Base-by-base conservation (phyloP, 2,888 invertebrate species). In the Myopa testacea region DNA sequence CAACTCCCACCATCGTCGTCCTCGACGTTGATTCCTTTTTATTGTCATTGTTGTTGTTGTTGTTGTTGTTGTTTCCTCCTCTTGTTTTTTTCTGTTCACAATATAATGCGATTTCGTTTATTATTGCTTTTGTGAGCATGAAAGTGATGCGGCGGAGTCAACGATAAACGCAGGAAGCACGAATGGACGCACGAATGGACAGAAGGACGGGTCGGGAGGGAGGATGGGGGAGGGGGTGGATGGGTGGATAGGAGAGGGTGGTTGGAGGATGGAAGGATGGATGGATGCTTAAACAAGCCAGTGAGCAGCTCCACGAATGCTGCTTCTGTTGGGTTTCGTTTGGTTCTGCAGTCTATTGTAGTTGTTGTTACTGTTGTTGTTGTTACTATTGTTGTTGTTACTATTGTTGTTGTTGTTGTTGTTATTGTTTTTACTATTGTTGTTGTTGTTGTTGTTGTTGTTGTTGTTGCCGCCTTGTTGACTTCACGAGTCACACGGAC, bases 101-200 rank as follows among this genome's bases (percentile, higher is more conserved):
- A 80, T 83, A 82, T 83, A 82, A 82, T 83, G 81, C 82, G 83
- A 82, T 83, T 83, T 82, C 81, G 72, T 77, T 65, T 79, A 79
- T 72, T 77, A 72, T 77, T 58, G 72, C 77, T 58, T 67, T 69
- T 70, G 62, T 70, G 19, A 63, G 45, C 45, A 73, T 37, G 7
- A 40, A 69, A 60, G 45, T 26, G 55, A 62, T 10, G 50, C 62
- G 50, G 19, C 26, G 34, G 65, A 71, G 34, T n/a, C 50, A 34
- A 26, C 12, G 45, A 52, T 19, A n/a, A 71, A 73, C 34, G 45
- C 16, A 75, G 6, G 37, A 52, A 52, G 10, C 26, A 58, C 10
- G n/a, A 58, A n/a, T 38, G 40, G 26, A 62, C 16, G 62, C 8
- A 72, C 34, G 62, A 40, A 45, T 19, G 26, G 55, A 40, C 14